phyloP scores from a whole-genome alignment of 1,140 invertebrate species.

The Glossosoma conforme region DNA sequence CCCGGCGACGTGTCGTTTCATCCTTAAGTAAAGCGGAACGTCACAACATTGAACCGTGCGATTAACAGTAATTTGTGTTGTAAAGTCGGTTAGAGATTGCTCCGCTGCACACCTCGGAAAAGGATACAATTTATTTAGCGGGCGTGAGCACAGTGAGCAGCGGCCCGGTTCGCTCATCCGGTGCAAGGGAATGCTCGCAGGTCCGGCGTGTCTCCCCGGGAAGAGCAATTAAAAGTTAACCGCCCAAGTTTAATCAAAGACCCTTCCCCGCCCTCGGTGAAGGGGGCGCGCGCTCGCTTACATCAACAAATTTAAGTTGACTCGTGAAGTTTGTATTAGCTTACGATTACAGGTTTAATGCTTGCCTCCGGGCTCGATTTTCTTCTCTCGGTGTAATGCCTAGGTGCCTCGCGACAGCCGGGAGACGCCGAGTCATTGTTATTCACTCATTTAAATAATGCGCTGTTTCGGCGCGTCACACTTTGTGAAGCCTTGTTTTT shows the following conservation, averaged over 20 bases:
- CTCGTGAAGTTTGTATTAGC: background rate
- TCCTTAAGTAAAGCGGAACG: too few relatives aligned
- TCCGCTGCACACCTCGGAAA: slow-evolving; percentile 2
- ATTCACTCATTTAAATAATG: too few relatives aligned
- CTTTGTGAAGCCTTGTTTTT: too few relatives aligned
- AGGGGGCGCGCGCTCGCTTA: background rate
- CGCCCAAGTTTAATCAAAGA: slow-evolving; percentile 20
- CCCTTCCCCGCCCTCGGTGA: background rate
- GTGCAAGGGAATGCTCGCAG: background rate
- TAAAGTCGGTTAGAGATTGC: background rate
- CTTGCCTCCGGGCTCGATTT: too few relatives aligned
- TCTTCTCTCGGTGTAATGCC: too few relatives aligned
- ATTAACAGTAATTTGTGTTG: background rate
- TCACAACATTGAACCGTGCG: too few relatives aligned
- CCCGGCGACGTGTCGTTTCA: too few relatives aligned
- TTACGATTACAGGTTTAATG: too few relatives aligned
- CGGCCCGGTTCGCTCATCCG: background rate
- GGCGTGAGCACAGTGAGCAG: too few relatives aligned
- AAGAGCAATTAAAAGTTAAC: slow-evolving; percentile 24
- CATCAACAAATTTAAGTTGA: background rate
- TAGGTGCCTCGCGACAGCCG: too few relatives aligned
- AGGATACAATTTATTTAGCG: slow-evolving; percentile 3
- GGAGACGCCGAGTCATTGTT: too few relatives aligned
- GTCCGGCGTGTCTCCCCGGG: background rate
- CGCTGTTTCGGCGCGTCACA: too few relatives aligned